Base-by-base conservation (phyloP, 2,113 vertebrate genomes). In the Silurus meridionalis region DNA sequence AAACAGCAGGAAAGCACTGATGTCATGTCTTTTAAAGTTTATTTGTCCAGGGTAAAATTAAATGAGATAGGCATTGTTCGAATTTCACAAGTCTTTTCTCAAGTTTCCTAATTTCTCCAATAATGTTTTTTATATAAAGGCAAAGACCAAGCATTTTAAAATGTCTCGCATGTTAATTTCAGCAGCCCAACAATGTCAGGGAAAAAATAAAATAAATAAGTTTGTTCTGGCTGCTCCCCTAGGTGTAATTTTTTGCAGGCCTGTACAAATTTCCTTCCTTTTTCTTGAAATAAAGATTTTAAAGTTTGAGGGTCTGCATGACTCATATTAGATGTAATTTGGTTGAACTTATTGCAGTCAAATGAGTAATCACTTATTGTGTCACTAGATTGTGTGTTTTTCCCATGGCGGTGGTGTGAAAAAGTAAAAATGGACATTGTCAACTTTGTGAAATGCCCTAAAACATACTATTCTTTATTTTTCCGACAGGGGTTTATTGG, bases 111-210 rank as follows among this genome's bases (percentile, higher is more conserved):
- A 67, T 64, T 52, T 80, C 64, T 84, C 83, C 10, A 15, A 55
- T 64, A 3, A 9, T 21, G n/a, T 48, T 80, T 53, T 79, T 67
- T 8, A 14, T 57, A 37, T 64, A 55, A 72, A 80, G 11, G n/a
- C 23, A 58, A 67, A 85, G 19, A n/a, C 17, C 60, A 37, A 63
- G 60, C 9, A 64, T 74, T 8, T 37, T 1, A 80, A 37, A 67
- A 82, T 67, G 53, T 57, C 50, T 71, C 69, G 19, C 57, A 80
- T 84, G 83, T 48, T 85, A 85, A 83, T 64, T 84, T 67, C 46
- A 78, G 67, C 80, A 85, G 57, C 75, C 9, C 83, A 83, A 61
- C 78, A 85, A 83, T 82, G 87, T 92, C 90, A 86, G 83, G 61
- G 6, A 25, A 37, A 86, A 79, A 85, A 84, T 28, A 46, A 60